phyloP scores from a whole-genome alignment of 2,113 vertebrate genomes.

The Syrmaticus mikado region DNA sequence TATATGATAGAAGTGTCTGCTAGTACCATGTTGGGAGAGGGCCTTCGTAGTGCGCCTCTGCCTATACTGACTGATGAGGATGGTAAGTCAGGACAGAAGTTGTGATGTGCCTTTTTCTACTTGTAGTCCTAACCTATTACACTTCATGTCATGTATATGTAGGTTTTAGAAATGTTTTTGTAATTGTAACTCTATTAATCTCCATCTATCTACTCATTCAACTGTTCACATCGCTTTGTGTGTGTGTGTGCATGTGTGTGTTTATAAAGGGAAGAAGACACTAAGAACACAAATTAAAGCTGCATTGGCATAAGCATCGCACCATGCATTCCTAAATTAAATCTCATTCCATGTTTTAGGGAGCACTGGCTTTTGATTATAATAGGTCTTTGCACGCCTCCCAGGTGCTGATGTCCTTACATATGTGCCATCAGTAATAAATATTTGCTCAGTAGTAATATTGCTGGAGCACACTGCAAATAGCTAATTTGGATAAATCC shows the following conservation, averaged over 20 bases:
- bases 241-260: background rate
- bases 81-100: conserved; percentile 69
- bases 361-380: background rate
- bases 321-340: background rate
- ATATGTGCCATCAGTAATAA: background rate
- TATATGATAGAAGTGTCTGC: conserved; percentile 80
- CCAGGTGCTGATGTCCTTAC: background rate
- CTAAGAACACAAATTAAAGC: background rate
- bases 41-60: conserved; percentile 71
- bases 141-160: background rate
- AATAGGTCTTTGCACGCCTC: background rate
- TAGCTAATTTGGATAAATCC: background rate
- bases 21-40: conserved; percentile 79
- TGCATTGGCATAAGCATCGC: background rate
- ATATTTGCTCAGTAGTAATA: background rate
- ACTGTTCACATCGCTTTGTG: background rate
- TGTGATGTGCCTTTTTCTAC: background rate
- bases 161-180: background rate
- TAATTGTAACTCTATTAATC: background rate
- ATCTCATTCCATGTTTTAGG: background rate
- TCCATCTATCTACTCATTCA: background rate
- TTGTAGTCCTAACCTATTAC: background rate
- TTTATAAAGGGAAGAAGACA: background rate
- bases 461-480: background rate
- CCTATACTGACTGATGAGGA: conserved; percentile 80